Conservation (phyloP, 2,113 vertebrate species). For the Cacatua alba region DNA sequence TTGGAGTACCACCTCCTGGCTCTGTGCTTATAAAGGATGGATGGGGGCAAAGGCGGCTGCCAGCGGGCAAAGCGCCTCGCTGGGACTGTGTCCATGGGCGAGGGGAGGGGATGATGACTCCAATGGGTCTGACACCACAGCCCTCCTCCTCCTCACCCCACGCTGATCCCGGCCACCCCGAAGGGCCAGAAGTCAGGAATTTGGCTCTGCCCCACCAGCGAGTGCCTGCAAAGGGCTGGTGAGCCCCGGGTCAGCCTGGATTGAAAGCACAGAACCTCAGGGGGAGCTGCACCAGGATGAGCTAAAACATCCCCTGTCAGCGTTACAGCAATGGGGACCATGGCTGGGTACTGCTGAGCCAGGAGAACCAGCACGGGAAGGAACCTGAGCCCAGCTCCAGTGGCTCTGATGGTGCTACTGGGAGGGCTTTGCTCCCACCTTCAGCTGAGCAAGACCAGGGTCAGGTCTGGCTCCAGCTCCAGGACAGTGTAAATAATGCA, state of each 20-base stretch:
- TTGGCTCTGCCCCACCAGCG: not conserved
- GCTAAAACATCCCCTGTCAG: not conserved
- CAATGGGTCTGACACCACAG: not conserved
- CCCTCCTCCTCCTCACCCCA: not conserved
- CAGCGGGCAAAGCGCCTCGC: not conserved
- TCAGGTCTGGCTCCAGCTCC: slow-evolving; percentile 4
- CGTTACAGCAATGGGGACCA: not conserved
- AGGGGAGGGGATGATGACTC: not conserved
- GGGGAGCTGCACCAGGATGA: not conserved
- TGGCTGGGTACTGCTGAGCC: not conserved
- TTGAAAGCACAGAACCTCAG: not conserved
- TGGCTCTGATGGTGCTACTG: not conserved
- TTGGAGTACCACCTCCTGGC: accelerated
- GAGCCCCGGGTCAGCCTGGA: not conserved
- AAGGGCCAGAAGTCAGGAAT: slow-evolving; percentile 43
- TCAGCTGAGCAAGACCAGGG: not conserved
- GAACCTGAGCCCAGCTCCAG: slow-evolving; percentile 4
- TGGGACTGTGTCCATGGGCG: not conserved
- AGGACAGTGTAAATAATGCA: slow-evolving; percentile 37
- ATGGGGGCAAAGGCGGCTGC: not conserved
- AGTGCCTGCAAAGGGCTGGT: not conserved
- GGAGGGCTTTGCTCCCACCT: not conserved
- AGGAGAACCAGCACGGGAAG: not conserved
- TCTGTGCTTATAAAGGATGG: not conserved
- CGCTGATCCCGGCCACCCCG: accelerated